These are phyloP conservation scores for Sciurus niger DNA, from an alignment of 2,113 vertebrate genomes.

Conservation along the genomic window DNA sequence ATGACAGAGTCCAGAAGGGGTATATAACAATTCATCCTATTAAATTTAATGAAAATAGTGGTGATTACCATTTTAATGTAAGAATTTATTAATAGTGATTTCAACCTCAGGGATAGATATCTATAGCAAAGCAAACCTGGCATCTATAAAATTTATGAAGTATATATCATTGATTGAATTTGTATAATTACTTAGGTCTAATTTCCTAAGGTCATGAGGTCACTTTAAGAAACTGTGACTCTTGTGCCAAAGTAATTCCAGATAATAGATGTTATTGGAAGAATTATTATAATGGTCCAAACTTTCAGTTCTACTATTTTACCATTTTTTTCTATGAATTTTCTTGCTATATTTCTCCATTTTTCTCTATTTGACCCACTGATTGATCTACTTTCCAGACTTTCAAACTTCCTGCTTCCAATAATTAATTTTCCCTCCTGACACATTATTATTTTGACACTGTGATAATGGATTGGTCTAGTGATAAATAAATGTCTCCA, in stretches of 20 bases:
- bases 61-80: not conserved
- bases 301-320: not conserved
- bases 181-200: not conserved
- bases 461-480: not conserved
- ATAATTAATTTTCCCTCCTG: not conserved
- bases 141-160: not conserved
- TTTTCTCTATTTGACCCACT: not conserved
- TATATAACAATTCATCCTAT: not conserved
- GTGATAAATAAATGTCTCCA: not conserved
- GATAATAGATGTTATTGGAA: not conserved
- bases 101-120: not conserved
- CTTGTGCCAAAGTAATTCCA: not conserved
- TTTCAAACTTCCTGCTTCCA: not conserved
- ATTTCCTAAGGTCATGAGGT: not conserved
- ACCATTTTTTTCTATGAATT: not conserved
- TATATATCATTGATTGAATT: not conserved
- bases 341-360: not conserved
- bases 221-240: not conserved
- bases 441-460: not conserved
- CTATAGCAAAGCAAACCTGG: not conserved
- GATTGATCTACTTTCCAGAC: not conserved
- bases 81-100: not conserved
- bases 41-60: not conserved
- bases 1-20: not conserved
- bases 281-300: not conserved